phyloP scores from a whole-genome alignment of 2,888 invertebrate genomes.

The Drosophila engyochracea region DNA sequence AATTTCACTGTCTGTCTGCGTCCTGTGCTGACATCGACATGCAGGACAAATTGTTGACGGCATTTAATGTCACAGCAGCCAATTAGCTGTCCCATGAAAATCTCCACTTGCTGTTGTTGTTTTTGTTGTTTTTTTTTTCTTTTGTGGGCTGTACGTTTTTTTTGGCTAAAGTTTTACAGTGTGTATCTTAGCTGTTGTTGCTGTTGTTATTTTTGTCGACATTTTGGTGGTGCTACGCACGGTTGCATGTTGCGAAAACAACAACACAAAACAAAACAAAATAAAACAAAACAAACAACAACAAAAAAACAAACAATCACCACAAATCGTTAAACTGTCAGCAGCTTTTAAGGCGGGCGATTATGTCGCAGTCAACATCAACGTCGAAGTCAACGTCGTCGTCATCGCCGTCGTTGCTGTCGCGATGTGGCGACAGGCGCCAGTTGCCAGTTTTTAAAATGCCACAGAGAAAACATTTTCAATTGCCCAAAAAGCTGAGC shows the following conservation, averaged over 20 bases:
- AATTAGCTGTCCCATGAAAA: conserved; percentile 81
- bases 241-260: conserved; percentile 72
- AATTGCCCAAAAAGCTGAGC: conserved; percentile 62
- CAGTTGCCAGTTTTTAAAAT: conserved; percentile 68
- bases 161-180: conserved; percentile 52
- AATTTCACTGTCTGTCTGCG: conserved; percentile 68
- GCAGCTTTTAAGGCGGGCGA: conserved; percentile 81
- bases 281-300: conserved; percentile 39
- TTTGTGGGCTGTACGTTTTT: conserved; percentile 26
- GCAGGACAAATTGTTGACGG: conserved; percentile 82
- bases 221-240: conserved; percentile 67
- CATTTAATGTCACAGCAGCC: conserved; percentile 82
- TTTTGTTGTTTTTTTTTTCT: conserved; percentile 19
- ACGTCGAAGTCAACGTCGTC: conserved; percentile 30
- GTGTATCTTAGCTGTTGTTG: conserved; percentile 30
- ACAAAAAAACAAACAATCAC: conserved; percentile 75
- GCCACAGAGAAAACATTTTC: conserved; percentile 65
- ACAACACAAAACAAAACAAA: conserved; percentile 32
- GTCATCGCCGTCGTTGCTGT: conserved; percentile 13
- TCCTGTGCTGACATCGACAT: conserved; percentile 71
- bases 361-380: conserved; percentile 70
- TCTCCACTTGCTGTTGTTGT: conserved; percentile 64
- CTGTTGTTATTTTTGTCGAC: conserved; percentile 28
- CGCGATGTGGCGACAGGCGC: conserved; percentile 68
- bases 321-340: conserved; percentile 84